A percentile compares a stretch with the other conserved stretches of the same genome.
phyloP scores from a whole-genome alignment of 2,888 invertebrate species.

The Nephrocerus scutellatus region DNA sequence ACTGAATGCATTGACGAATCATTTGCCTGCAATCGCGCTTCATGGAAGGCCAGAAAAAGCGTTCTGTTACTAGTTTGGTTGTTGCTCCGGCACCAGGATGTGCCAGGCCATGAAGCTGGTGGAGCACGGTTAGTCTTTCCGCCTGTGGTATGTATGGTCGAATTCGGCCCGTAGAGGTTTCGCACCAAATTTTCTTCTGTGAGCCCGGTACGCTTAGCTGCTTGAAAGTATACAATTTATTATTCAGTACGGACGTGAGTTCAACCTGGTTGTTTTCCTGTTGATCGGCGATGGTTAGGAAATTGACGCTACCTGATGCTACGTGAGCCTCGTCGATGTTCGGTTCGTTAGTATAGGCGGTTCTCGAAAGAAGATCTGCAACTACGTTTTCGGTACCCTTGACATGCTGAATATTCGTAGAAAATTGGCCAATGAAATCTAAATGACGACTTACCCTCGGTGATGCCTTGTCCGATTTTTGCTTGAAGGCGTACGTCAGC shows the following conservation, averaged over 20 bases:
- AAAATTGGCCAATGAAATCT: conserved; percentile 20
- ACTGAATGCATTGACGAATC: too few species aligned
- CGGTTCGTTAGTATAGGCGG: conserved; percentile 5
- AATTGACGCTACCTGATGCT: neutral
- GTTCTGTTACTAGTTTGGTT: neutral
- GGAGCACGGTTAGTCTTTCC: too few species aligned
- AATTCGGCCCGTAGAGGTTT: too few species aligned
- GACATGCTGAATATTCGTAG: conserved; percentile 20
- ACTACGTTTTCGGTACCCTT: conserved; percentile 18
- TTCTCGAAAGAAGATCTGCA: conserved; percentile 22
- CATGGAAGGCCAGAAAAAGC: neutral
- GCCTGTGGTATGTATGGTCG: too few species aligned
- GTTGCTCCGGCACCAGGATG: neutral
- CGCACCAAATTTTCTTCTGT: too few species aligned
- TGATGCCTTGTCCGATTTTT: conserved; percentile 26
- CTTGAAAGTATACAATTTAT: too few species aligned
- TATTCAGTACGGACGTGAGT: too few species aligned
- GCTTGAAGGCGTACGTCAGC: conserved; percentile 29
- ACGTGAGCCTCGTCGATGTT: conserved; percentile 11
- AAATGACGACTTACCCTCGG: conserved; percentile 17
- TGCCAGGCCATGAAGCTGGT: neutral
- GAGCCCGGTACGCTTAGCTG: too few species aligned
- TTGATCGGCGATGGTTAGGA: too few species aligned
- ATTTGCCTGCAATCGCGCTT: too few species aligned
- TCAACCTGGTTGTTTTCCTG: too few species aligned